Evolutionary conservation across 2,888 invertebrate genomes (phyloP).

Genomic region (Parapristionchus giblindavisi): DNA sequence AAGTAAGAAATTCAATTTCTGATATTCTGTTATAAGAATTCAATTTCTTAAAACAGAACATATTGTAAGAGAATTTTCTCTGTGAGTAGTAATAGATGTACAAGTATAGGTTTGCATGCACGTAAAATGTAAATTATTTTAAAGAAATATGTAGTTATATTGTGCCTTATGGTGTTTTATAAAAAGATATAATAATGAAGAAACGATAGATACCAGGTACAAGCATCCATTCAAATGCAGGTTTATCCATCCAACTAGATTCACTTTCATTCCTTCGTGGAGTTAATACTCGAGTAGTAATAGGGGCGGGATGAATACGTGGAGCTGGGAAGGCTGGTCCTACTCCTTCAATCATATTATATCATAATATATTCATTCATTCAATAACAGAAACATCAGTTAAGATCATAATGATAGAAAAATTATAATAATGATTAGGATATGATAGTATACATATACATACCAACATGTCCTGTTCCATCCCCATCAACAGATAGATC

Average conservation of each 20-base stretch:
- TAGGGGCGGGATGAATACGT: slow-evolving; percentile 35
- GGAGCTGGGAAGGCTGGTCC: slow-evolving; percentile 40
- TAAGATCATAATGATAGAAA: background rate
- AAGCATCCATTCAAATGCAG: slow-evolving; percentile 59
- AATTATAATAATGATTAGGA: background rate
- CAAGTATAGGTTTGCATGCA: too few species aligned
- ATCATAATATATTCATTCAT: background rate
- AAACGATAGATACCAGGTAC: slow-evolving; percentile 51
- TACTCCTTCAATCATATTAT: slow-evolving; percentile 5
- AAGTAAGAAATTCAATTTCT: too few species aligned
- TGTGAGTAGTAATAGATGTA: too few species aligned
- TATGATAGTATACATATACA: background rate
- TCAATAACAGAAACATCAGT: background rate
- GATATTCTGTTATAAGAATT: too few species aligned
- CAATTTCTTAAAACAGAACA: too few species aligned
- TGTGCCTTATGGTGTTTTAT: too few species aligned
- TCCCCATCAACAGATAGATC: slow-evolving; percentile 82
- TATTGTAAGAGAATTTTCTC: too few species aligned
- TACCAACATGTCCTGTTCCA: slow-evolving; percentile 60
- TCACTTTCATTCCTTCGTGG: slow-evolving; percentile 55
- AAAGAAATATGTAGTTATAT: too few species aligned
- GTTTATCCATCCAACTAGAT: slow-evolving; percentile 46
- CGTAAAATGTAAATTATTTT: too few species aligned
- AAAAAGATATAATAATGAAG: too few species aligned
- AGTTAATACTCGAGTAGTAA: slow-evolving; percentile 47